Evolutionary conservation across 2,797 vertebrate genomes (phyloP), one percentile per base, ranked within the genome.

Genomic region (Cynodonichthys magdalenae): DNA sequence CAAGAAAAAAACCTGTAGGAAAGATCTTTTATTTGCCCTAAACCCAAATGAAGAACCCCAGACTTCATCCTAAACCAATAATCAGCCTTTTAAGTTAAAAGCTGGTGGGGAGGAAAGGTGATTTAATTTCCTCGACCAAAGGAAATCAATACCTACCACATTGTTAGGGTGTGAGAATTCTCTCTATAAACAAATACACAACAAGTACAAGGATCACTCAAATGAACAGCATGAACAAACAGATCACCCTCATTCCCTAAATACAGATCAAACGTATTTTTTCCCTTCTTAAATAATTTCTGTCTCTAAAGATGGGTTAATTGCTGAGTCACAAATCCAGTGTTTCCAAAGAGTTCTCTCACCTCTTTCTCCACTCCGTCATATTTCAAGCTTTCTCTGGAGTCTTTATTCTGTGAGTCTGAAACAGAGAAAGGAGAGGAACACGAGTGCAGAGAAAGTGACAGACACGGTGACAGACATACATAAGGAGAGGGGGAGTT

Each of bases 361-460:
- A 98, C 97, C 96, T 98, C 97, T 87, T 98, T 98, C 91, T 99
- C 97, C 83, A 96, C 96, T 80, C 95, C 96, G 58, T 96, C 95
- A 17, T 96, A 96, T 76, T 94, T 95, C 91, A 98, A 90, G 84
- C 95, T 98, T 89, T 98, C 97, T 69, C 94, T 96, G 20, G 95
- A 96, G 78, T 95, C 95, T 92, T 96, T 96, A 88, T 96, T 96
- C 0, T 95, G 93, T 84, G 96, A 93, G 83, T 95, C 96, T 98
- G 79, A 15, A 65, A 63, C n/a, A 44, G 71, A 67, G 69, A 58
- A 50, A 69, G 49, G 76, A 69, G 69, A 81, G 69, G 74, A 71
- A 77, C 66, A 79, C 7, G 27, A 20, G 75, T 75, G 66, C 66
- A 59, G 48, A 69, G 54, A 46, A 58, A 17, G 85, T 83, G 83